phyloP scores from a whole-genome alignment of 1,140 invertebrate species.

The Apis dorsata region DNA sequence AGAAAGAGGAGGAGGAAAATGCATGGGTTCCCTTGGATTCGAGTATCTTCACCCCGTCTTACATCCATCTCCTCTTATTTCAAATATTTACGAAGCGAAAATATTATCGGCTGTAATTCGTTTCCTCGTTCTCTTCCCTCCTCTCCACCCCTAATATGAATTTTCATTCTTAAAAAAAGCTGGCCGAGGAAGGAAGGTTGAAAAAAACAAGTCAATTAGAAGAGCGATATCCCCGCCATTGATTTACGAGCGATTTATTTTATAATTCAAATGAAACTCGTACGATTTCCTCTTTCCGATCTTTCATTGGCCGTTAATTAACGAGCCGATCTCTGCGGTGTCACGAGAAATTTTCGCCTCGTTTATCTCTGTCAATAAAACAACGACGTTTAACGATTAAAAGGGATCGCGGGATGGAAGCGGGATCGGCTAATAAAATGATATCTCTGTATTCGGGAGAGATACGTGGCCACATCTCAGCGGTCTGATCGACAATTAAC shows the following conservation, averaged over 20 bases:
- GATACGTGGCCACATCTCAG: slow-evolving; percentile 42
- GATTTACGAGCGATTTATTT: background rate
- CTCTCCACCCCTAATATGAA: background rate
- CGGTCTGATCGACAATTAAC: slow-evolving; percentile 51
- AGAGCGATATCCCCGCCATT: background rate
- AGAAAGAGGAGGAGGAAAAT: slow-evolving; percentile 56
- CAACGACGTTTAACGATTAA: slow-evolving; percentile 4
- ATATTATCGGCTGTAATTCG: background rate
- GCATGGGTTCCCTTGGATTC: slow-evolving; percentile 37
- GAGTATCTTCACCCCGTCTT: slow-evolving; percentile 4
- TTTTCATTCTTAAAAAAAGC: slow-evolving; percentile 8
- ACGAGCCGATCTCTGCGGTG: background rate
- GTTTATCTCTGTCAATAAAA: slow-evolving; percentile 38
- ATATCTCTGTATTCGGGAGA: slow-evolving; percentile 33
- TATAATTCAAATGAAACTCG: background rate
- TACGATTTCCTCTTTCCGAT: background rate
- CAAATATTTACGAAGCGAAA: slow-evolving; percentile 35
- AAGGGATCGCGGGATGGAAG: background rate
- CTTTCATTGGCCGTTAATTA: slow-evolving; percentile 30
- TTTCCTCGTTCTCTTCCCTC: background rate
- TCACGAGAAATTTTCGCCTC: background rate
- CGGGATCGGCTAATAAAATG: slow-evolving; percentile 45
- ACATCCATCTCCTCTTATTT: slow-evolving; percentile 2
- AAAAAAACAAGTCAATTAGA: slow-evolving; percentile 21
- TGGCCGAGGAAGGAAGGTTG: background rate